Conservation (phyloP, 2,888 invertebrate genomes). For the Deroplatys truncata region DNA sequence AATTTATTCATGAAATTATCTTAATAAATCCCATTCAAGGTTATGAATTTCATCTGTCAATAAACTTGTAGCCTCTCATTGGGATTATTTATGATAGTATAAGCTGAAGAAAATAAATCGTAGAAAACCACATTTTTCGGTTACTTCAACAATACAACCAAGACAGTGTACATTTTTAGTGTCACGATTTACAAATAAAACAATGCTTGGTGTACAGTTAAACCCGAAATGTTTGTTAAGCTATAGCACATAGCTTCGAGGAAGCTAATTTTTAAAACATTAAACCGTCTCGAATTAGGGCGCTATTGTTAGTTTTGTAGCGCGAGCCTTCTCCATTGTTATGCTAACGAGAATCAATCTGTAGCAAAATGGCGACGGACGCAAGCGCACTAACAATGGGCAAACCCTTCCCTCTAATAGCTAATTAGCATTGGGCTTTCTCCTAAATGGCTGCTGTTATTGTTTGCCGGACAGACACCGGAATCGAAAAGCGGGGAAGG, state of each 20-base stretch:
- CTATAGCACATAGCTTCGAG: no score
- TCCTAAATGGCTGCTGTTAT: slow-evolving; percentile 8
- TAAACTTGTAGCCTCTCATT: no score
- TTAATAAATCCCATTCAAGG: no score
- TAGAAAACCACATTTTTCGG: no score
- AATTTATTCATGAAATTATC: no score
- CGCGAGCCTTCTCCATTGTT: neutral
- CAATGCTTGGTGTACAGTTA: neutral
- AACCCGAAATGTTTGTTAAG: no score
- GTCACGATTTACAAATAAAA: no score
- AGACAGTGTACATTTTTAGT: neutral
- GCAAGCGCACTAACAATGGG: slow-evolving; percentile 2
- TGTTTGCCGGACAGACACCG: neutral
- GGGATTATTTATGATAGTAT: no score
- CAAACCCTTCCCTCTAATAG: slow-evolving; percentile 7
- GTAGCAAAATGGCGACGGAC: slow-evolving; percentile 2
- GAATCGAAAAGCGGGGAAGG: neutral
- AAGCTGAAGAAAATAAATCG: no score
- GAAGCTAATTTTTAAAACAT: neutral
- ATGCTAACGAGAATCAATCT: slow-evolving; percentile 13
- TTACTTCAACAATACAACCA: neutral
- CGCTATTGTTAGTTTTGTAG: neutral
- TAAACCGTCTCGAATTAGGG: neutral
- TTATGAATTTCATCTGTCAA: no score
- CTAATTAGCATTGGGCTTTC: slow-evolving; percentile 10